Conservation (phyloP, 2,113 vertebrate species). For the Entomyzon cyanotis region DNA sequence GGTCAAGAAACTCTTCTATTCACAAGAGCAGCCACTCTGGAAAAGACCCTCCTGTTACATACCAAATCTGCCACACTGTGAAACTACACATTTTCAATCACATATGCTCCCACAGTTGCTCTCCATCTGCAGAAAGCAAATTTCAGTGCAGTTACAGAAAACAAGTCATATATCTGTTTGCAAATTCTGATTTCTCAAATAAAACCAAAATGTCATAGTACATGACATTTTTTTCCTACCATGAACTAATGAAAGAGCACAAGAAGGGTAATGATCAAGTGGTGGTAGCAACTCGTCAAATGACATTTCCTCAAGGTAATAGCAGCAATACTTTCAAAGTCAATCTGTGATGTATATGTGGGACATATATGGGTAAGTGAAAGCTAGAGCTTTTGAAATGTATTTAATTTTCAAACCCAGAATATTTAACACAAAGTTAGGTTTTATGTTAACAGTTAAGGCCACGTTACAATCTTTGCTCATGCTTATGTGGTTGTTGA, state of each 20-base stretch:
- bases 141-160: neutral
- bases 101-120: neutral
- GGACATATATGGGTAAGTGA: neutral
- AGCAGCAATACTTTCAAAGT: neutral
- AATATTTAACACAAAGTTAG: neutral
- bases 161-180: neutral
- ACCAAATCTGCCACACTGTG: neutral
- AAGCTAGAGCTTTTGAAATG: neutral
- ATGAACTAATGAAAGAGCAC: neutral
- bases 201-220: neutral
- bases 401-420: neutral
- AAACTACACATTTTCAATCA: neutral
- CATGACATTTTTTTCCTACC: accelerated
- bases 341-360: neutral
- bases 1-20: neutral
- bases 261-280: neutral
- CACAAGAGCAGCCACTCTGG: neutral
- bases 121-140: neutral
- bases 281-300: neutral
- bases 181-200: neutral
- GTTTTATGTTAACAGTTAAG: neutral
- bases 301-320: neutral
- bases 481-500: neutral
- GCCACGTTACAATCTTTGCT: neutral
- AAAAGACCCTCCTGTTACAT: neutral